phyloP scores from a whole-genome alignment of 2,797 vertebrate genomes.

The Naso thynnoides region DNA sequence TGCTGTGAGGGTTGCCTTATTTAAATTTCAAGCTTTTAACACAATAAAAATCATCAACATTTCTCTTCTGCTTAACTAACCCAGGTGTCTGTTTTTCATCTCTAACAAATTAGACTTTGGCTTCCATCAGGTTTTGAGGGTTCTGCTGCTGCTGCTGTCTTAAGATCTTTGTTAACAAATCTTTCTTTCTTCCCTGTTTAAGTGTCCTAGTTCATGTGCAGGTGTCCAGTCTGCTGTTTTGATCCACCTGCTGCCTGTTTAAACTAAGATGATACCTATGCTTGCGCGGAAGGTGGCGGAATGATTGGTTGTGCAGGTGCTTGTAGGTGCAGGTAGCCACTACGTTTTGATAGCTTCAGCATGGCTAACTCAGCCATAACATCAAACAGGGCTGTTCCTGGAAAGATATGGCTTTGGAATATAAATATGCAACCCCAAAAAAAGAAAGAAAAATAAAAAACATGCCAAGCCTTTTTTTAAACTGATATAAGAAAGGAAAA shows the following conservation, averaged over 20 bases:
- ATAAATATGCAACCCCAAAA: slow-evolving; percentile 43
- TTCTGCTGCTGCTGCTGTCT: slow-evolving; percentile 42
- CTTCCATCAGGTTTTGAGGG: slow-evolving; percentile 55
- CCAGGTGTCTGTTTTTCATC: slow-evolving; percentile 49
- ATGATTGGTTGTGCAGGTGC: slow-evolving; percentile 67
- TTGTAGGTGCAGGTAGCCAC: slow-evolving; percentile 68
- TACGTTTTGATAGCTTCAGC: slow-evolving; percentile 66
- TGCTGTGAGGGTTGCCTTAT: slow-evolving; percentile 34
- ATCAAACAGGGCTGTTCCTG: slow-evolving; percentile 84
- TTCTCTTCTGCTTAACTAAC: slow-evolving; percentile 64
- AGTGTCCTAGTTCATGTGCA: slow-evolving; percentile 58
- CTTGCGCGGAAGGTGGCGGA: slow-evolving; percentile 42
- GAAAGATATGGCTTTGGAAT: slow-evolving; percentile 52
- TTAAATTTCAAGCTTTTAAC: slow-evolving; percentile 51
- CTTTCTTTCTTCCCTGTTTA: slow-evolving; percentile 26
- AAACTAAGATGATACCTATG: slow-evolving; percentile 50
- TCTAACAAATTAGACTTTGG: slow-evolving; percentile 57
- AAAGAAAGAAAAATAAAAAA: slow-evolving; percentile 22
- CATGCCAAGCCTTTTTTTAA: slow-evolving; percentile 46
- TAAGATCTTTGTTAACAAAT: slow-evolving; percentile 43
- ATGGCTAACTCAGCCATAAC: slow-evolving; percentile 83
- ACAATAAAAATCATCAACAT: slow-evolving; percentile 27
- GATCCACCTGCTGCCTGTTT: slow-evolving; percentile 57
- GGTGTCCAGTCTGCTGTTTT: slow-evolving; percentile 65
- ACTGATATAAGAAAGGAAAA: slow-evolving; percentile 34